Evolutionary conservation across 2,797 vertebrate genomes (phyloP), one percentile per base, ranked within the genome.

Genomic region (Anisognathus igniventris): DNA sequence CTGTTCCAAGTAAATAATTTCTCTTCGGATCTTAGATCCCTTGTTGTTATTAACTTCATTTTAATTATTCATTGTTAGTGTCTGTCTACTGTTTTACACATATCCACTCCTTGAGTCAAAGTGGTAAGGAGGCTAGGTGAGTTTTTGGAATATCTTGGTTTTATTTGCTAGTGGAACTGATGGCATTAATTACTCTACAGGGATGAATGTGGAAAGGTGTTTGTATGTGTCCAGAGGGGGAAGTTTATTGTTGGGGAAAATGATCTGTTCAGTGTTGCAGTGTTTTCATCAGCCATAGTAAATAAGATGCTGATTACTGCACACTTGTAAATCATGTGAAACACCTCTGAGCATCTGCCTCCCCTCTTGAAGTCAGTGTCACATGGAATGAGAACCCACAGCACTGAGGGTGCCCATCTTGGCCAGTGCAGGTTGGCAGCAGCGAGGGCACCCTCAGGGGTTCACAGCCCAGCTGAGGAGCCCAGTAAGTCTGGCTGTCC

Each of bases 1-100:
- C 70, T 90, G 62, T 83, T 95, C 87, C 62, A 83, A 80, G 62
- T 54, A 74, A 90, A 70, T 89, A 68, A 84, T 86, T 93, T 76
- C 80, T 94, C 37, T 89, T 77, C 2, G 4, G 54, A 56, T 91
- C 84, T 79, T 60, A 64, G 72, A 66, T 93, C 40, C 70, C 53
- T 70, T 81, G 61, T 73, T 93, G 48, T 5, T 70, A 87, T 77
- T 66, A 60, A 57, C 92, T 93, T 75, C 45, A 25, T 48, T 87
- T 93, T 81, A 90, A 78, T 96, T 96, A 91, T 84, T 81, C 56
- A 58, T 81, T 61, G 58, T 75, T 72, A 42, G 37, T 40, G 14
- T 86, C 50, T 89, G n/a, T 65, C 58, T 68, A 1, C 48, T 62
- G 47, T 37, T 58, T 93, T 93, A 19, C 4, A 5, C 1, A 0